Evolutionary conservation across 2,888 invertebrate genomes (phyloP).

Genomic region (Stratiomys singularior): DNA sequence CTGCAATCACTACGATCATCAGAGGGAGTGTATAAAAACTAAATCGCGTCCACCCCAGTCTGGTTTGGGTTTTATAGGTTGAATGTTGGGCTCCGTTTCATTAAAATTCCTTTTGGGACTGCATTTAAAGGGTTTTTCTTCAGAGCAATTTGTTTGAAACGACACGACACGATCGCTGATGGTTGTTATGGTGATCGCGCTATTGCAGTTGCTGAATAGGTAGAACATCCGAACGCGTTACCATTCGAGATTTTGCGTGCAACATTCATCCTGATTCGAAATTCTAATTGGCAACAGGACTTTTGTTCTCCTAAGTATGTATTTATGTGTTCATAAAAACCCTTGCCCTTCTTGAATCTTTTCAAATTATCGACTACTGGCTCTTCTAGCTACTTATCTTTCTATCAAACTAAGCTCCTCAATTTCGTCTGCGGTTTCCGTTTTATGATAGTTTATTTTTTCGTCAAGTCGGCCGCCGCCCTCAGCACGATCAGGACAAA

Average conservation of each 20-base stretch:
- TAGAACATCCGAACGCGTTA: too few relatives aligned
- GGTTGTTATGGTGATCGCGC: neutral
- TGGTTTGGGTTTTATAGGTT: slow-evolving; percentile 19
- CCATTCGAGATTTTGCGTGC: too few relatives aligned
- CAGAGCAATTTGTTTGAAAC: neutral
- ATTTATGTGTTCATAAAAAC: too few relatives aligned
- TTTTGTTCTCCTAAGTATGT: too few relatives aligned
- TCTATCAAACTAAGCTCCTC: neutral
- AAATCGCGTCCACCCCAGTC: slow-evolving; percentile 46
- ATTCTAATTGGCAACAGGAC: too few relatives aligned
- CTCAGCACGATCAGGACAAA: slow-evolving; percentile 6
- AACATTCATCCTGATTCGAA: too few relatives aligned
- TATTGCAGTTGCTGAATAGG: too few relatives aligned
- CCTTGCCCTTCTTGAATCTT: too few relatives aligned
- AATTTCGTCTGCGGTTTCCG: neutral
- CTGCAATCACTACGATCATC: slow-evolving; percentile 31
- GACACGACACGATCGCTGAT: neutral
- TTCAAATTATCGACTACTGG: too few relatives aligned
- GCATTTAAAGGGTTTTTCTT: slow-evolving; percentile 19
- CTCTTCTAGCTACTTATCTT: neutral
- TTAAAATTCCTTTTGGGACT: slow-evolving; percentile 28
- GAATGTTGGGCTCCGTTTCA: slow-evolving; percentile 16
- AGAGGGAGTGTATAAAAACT: slow-evolving; percentile 40
- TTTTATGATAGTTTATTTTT: neutral
- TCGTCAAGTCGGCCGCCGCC: neutral